Conservation (phyloP, 2,797 vertebrate species). For the Lophotriccus pileatus region DNA sequence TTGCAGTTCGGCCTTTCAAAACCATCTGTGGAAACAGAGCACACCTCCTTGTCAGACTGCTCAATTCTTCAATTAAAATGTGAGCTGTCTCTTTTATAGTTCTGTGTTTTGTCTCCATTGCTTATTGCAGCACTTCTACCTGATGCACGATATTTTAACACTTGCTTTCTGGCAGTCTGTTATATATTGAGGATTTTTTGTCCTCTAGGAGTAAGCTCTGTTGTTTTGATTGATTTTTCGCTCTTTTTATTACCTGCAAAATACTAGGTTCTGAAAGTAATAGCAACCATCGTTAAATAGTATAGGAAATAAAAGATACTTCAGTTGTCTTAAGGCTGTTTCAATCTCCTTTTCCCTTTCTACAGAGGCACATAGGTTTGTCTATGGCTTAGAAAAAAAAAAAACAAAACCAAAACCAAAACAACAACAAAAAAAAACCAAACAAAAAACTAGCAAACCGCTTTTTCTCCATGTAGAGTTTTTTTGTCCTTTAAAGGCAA, state of each 20-base stretch:
- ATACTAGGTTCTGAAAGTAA: constrained; percentile 65
- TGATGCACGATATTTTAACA: constrained; percentile 46
- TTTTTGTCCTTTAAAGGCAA: constrained; percentile 42
- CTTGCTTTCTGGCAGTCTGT: constrained; percentile 52
- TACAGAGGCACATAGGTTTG: neutral
- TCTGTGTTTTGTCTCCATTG: constrained; percentile 33
- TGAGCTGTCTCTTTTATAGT: constrained; percentile 38
- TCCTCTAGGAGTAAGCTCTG: constrained; percentile 55
- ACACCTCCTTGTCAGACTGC: neutral
- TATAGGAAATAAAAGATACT: constrained; percentile 62
- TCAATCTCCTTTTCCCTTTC: constrained; percentile 47
- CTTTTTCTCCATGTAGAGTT: neutral
- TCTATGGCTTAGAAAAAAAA: neutral
- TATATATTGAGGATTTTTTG: constrained; percentile 61
- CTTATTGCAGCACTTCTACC: constrained; percentile 15
- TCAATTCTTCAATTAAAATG: constrained; percentile 65
- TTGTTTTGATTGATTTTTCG: constrained; percentile 70
- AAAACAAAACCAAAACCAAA: neutral
- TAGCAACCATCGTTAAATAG: constrained; percentile 55
- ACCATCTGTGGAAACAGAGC: neutral
- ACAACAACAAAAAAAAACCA: neutral
- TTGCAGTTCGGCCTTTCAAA: neutral
- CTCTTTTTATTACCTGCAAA: constrained; percentile 69
- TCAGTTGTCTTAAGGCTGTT: constrained; percentile 69
- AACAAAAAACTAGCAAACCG: neutral